Evolutionary conservation across 2,797 vertebrate species (phyloP).

Genomic region (Hypotaenidia philippensis): DNA sequence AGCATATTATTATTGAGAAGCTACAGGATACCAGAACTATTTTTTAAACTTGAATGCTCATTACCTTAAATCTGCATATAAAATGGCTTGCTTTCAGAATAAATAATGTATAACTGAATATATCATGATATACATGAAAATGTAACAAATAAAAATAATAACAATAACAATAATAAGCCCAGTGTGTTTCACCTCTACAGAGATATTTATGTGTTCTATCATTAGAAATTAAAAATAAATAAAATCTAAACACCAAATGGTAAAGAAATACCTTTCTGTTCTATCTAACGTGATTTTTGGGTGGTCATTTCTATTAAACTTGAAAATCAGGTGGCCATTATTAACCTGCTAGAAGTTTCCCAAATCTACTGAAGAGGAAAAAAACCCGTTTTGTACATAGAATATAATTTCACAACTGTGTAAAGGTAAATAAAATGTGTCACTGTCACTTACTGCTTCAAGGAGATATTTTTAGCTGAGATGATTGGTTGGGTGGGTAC

Average conservation of each 20-base stretch:
- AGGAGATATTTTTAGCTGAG: neutral
- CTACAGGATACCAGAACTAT: slow-evolving; percentile 77
- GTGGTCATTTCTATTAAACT: neutral
- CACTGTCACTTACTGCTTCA: neutral
- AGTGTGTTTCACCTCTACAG: slow-evolving; percentile 45
- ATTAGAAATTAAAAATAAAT: slow-evolving; percentile 67
- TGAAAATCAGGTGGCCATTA: neutral
- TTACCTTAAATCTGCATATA: slow-evolving; percentile 83
- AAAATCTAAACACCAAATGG: slow-evolving; percentile 51
- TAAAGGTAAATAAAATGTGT: neutral
- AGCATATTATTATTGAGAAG: slow-evolving; percentile 81
- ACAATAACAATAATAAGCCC: neutral
- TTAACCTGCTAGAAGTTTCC: neutral
- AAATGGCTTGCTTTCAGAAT: slow-evolving; percentile 74
- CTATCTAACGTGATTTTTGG: neutral
- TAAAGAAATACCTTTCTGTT: slow-evolving; percentile 53
- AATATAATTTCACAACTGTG: neutral
- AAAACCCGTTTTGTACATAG: neutral
- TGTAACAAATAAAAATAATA: slow-evolving; percentile 56
- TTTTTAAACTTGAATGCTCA: slow-evolving; percentile 82
- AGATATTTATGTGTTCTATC: slow-evolving; percentile 48
- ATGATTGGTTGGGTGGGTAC: neutral
- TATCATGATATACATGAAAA: slow-evolving; percentile 64
- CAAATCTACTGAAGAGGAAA: neutral
- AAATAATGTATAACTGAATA: slow-evolving; percentile 71